Conservation (phyloP, 2,113 vertebrate genomes). For the Pelobates fuscus region DNA sequence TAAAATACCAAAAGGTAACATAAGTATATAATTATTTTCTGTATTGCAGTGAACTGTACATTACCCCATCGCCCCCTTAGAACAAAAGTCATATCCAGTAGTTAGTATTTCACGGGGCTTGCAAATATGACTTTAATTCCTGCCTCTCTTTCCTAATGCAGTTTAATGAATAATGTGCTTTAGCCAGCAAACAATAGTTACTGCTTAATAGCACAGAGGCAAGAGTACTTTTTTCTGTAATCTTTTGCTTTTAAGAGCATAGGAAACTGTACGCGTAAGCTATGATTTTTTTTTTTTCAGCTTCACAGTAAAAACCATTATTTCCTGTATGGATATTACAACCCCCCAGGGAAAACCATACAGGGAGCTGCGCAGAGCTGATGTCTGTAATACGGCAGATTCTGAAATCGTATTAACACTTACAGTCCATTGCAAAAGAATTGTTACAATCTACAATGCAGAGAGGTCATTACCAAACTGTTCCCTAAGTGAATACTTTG, state of each 20-base stretch:
- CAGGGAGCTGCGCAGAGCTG: conserved; percentile 23
- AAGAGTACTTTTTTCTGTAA: background rate
- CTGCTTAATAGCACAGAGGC: conserved; percentile 14
- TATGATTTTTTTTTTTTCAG: conserved; percentile 28
- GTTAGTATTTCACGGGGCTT: background rate
- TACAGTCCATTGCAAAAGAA: conserved; percentile 33
- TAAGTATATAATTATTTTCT: background rate
- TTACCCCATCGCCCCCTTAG: background rate
- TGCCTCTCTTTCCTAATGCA: background rate
- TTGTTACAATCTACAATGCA: conserved; percentile 32
- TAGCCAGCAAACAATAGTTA: background rate
- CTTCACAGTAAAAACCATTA: conserved; percentile 36
- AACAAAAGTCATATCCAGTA: background rate
- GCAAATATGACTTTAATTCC: background rate
- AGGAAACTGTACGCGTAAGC: conserved; percentile 5
- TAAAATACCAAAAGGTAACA: background rate
- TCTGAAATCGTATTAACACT: conserved; percentile 35
- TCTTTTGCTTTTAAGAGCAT: background rate
- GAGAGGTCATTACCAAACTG: conserved; percentile 39
- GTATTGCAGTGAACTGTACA: background rate
- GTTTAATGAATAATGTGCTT: background rate
- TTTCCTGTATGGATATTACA: conserved; percentile 44
- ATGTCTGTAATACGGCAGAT: conserved; percentile 42
- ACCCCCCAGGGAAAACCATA: conserved; percentile 32
- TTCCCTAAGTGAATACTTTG: conserved; percentile 1